Percentiles rank a stretch among this genome's conserved stretches.
Conservation (phyloP, 2,797 vertebrate species). For the Threskiornis aethiopicus region DNA sequence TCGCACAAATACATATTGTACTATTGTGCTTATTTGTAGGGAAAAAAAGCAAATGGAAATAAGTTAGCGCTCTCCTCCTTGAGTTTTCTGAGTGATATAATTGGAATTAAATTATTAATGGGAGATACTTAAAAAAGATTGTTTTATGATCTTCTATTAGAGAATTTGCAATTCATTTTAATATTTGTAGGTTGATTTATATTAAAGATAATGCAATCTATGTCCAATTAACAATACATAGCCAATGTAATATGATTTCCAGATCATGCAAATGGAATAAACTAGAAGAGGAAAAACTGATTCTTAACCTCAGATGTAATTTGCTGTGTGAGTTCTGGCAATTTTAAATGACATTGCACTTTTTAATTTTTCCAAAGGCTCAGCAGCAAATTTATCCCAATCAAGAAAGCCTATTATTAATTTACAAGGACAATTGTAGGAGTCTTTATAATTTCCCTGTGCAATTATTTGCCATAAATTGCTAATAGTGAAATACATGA, state of each 20-base stretch:
- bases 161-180: conserved; percentile 92
- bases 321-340: conserved; percentile 83
- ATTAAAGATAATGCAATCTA: conserved; percentile 90
- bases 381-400: conserved; percentile 86
- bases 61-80: conserved; percentile 75
- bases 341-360: conserved; percentile 88
- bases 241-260: conserved; percentile 88
- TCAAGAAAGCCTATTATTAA: conserved; percentile 84
- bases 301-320: conserved; percentile 88
- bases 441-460: conserved; percentile 82
- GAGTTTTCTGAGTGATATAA: conserved; percentile 84
- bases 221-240: conserved; percentile 91
- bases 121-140: conserved; percentile 89
- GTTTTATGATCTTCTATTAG: conserved; percentile 91
- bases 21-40: conserved; percentile 52
- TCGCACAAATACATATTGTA: not conserved
- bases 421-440: conserved; percentile 85
- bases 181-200: conserved; percentile 93
- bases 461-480: conserved; percentile 82
- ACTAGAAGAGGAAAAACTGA: conserved; percentile 78
- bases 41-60: conserved; percentile 72
- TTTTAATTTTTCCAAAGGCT: conserved; percentile 85
- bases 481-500: conserved; percentile 73
- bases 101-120: conserved; percentile 94
- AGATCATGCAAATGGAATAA: conserved; percentile 87